Evolutionary conservation across 2,113 vertebrate genomes (phyloP).

Genomic region (Lonchura striata): DNA sequence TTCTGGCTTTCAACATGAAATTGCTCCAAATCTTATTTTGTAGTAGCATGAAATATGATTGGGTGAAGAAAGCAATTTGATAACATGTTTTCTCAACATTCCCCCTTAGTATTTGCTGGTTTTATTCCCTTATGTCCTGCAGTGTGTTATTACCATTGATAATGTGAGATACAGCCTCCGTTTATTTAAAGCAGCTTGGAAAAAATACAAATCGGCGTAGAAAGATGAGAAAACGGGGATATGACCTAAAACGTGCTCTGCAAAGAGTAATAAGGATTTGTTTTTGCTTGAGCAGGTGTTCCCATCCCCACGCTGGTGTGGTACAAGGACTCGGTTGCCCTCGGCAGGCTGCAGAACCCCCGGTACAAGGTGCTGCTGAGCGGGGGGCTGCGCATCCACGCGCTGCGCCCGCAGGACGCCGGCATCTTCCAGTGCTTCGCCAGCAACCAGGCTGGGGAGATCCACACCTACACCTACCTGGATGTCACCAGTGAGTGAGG

Average conservation of each 20-base stretch:
- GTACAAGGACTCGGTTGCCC: conserved; percentile 87
- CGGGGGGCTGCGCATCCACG: conserved; percentile 79
- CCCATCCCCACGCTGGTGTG: conserved; percentile 85
- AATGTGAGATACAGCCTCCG: neutral
- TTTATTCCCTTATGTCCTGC: conserved; percentile 4
- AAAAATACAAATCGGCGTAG: neutral
- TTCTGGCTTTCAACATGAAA: conserved; percentile 61
- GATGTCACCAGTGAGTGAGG: conserved; percentile 89
- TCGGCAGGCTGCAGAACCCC: conserved; percentile 80
- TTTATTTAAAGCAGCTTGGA: neutral
- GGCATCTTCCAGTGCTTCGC: conserved; percentile 96
- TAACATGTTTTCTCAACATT: conserved; percentile 40
- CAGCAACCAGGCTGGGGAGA: conserved; percentile 84
- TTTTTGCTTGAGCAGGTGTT: conserved; percentile 66
- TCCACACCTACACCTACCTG: conserved; percentile 84
- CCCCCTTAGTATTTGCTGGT: neutral
- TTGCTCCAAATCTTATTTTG: conserved; percentile 59
- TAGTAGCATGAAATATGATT: conserved; percentile 69
- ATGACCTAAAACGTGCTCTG: neutral
- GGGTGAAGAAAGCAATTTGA: conserved; percentile 54
- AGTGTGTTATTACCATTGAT: neutral
- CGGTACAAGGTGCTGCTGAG: conserved; percentile 84
- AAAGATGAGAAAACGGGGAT: neutral
- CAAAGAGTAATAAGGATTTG: rapidly evolving
- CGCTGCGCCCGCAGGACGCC: conserved; percentile 82